phyloP scores from a whole-genome alignment of 2,797 vertebrate species.

The Cephalopachus bancanus region DNA sequence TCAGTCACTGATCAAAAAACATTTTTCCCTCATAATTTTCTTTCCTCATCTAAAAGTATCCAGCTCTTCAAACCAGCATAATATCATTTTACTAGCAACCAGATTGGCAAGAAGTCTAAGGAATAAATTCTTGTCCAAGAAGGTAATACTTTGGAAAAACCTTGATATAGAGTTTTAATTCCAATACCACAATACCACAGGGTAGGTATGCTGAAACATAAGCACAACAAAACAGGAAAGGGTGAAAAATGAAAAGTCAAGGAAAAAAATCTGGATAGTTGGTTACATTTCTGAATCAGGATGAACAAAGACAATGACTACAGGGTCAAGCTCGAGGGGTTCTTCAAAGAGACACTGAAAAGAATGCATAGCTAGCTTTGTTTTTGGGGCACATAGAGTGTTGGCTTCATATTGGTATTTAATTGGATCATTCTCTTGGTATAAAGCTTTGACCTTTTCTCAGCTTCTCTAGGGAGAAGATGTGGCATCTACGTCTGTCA shows the following conservation, averaged over 20 bases:
- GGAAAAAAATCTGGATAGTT: constrained; percentile 48
- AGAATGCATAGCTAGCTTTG: not conserved
- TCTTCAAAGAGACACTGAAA: constrained; percentile 44
- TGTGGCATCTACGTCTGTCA: not conserved
- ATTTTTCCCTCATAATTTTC: constrained; percentile 77
- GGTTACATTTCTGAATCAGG: constrained; percentile 47
- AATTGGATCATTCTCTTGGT: not conserved
- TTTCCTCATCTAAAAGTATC: constrained; percentile 80
- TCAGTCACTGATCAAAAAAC: constrained; percentile 85
- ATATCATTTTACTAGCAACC: constrained; percentile 86
- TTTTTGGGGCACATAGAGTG: not conserved
- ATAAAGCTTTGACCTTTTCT: constrained; percentile 71
- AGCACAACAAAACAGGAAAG: constrained; percentile 40
- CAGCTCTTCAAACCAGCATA: constrained; percentile 84
- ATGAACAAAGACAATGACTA: constrained; percentile 23
- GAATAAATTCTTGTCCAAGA: constrained; percentile 86
- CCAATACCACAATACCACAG: constrained; percentile 52
- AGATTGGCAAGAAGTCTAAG: constrained; percentile 84
- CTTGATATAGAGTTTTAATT: constrained; percentile 83
- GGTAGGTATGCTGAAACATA: constrained; percentile 48
- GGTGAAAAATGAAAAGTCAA: constrained; percentile 23
- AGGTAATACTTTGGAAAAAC: constrained; percentile 85
- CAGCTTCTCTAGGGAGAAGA: constrained; percentile 60
- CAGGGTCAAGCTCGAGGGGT: constrained; percentile 23
- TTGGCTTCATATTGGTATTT: not conserved